These are phyloP conservation scores for Macaca mulatta DNA, from an alignment of 2,113 vertebrate species.

Conservation along the genomic window DNA sequence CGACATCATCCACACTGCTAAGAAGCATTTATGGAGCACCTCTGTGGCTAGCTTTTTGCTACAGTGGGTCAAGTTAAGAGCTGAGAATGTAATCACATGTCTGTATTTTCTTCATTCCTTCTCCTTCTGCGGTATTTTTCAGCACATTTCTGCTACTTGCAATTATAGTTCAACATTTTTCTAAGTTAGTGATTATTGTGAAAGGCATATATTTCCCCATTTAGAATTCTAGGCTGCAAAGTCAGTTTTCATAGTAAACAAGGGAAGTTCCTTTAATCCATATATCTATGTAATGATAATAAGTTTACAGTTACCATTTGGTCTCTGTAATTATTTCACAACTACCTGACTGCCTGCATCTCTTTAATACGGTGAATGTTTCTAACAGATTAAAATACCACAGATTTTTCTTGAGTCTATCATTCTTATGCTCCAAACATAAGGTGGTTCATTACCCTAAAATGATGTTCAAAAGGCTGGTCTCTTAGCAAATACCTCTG, in stretches of 20 bases:
- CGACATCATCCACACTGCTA: neutral
- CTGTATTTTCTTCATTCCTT: neutral
- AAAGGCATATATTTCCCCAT: constrained; percentile 17
- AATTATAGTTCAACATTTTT: constrained; percentile 10
- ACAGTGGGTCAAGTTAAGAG: neutral
- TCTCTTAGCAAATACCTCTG: neutral
- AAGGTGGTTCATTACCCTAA: neutral
- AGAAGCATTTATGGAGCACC: neutral
- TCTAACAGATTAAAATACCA: neutral
- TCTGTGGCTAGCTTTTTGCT: neutral
- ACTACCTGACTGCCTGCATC: neutral
- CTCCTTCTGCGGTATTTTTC: neutral
- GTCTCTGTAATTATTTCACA: constrained; percentile 7
- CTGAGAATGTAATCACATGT: neutral
- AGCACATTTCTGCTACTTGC: constrained; percentile 1
- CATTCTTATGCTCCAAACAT: neutral
- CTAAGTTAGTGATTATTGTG: constrained; percentile 9
- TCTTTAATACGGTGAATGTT: neutral
- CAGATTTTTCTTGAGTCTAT: neutral
- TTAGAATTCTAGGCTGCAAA: neutral
- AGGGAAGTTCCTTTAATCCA: neutral
- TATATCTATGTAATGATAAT: neutral
- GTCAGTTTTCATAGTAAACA: neutral
- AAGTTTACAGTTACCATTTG: neutral
- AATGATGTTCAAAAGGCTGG: constrained; percentile 1